phyloP scores from a whole-genome alignment of 1,140 invertebrate genomes.

The Monochamus saltuarius region DNA sequence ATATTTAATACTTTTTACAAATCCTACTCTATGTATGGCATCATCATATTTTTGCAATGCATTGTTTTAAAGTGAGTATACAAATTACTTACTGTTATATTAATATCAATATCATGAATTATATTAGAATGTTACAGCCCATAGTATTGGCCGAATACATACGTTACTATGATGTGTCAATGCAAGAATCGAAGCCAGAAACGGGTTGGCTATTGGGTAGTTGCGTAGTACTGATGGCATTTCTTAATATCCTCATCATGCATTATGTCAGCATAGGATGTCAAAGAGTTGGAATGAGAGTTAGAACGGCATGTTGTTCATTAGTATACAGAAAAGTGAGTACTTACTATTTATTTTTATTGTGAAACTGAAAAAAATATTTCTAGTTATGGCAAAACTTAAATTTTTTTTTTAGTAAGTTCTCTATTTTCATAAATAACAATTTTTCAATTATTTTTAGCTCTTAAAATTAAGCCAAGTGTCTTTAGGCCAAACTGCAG shows the following conservation, averaged over 20 bases:
- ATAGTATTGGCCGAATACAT: constrained; percentile 49
- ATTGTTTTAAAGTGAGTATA: constrained; percentile 38
- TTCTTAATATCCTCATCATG: constrained; percentile 49
- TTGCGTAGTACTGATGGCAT: constrained; percentile 51
- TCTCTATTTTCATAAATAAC: too few species aligned
- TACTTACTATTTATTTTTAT: constrained; percentile 39
- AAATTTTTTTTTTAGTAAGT: too few species aligned
- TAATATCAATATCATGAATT: constrained; percentile 11
- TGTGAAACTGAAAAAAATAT: not conserved
- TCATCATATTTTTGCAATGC: constrained; percentile 40
- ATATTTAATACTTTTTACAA: constrained; percentile 51
- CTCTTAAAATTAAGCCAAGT: constrained; percentile 40
- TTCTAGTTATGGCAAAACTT: not conserved
- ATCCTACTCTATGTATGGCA: constrained; percentile 37
- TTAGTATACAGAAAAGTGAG: constrained; percentile 60
- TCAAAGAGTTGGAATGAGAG: constrained; percentile 57
- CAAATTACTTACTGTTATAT: constrained; percentile 1
- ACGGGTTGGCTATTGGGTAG: constrained; percentile 55
- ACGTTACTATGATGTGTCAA: constrained; percentile 46
- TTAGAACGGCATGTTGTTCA: constrained; percentile 57
- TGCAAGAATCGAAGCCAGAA: not conserved
- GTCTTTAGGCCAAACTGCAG: constrained; percentile 55
- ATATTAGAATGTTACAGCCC: constrained; percentile 38
- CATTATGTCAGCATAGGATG: constrained; percentile 53
- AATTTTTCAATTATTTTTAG: constrained; percentile 27